Evolutionary conservation across 2,888 invertebrate genomes (phyloP).

Genomic region (Nymphalis urticae): DNA sequence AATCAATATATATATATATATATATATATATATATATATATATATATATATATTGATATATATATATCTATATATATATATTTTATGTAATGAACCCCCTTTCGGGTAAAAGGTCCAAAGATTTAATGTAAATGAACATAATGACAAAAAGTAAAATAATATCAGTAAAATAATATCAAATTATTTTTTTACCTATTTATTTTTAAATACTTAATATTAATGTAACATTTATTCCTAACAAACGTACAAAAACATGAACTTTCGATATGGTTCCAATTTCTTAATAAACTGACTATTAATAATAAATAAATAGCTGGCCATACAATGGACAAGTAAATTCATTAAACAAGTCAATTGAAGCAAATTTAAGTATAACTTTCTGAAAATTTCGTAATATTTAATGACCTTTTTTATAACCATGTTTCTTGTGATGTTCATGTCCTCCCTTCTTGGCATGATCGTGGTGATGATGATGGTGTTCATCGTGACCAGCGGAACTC

Average conservation of each 20-base stretch:
- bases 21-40: too few relatives aligned
- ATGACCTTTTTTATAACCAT: constrained; percentile 84
- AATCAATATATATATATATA: too few relatives aligned
- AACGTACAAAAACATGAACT: background rate
- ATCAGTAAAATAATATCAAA: background rate
- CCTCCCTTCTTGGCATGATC: constrained; percentile 91
- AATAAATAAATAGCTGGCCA: constrained; percentile 44
- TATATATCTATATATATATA: too few relatives aligned
- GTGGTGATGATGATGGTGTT: constrained; percentile 87
- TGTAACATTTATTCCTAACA: constrained; percentile 9
- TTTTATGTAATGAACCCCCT: too few relatives aligned
- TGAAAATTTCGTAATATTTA: constrained; percentile 43
- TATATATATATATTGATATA: too few relatives aligned
- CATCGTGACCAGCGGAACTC: constrained; percentile 88
- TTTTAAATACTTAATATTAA: constrained; percentile 30
- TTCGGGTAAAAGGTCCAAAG: too few relatives aligned
- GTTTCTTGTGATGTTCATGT: constrained; percentile 89
- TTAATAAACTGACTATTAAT: constrained; percentile 33
- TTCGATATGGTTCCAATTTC: constrained; percentile 4
- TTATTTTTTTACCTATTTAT: constrained; percentile 18
- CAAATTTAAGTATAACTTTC: constrained; percentile 13
- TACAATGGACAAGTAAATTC: constrained; percentile 28
- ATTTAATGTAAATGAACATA: too few relatives aligned
- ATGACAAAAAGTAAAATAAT: background rate
- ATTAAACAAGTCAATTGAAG: constrained; percentile 31